phyloP scores from a whole-genome alignment of 2,113 vertebrate genomes.

The Sakesphorus luctuosus region DNA sequence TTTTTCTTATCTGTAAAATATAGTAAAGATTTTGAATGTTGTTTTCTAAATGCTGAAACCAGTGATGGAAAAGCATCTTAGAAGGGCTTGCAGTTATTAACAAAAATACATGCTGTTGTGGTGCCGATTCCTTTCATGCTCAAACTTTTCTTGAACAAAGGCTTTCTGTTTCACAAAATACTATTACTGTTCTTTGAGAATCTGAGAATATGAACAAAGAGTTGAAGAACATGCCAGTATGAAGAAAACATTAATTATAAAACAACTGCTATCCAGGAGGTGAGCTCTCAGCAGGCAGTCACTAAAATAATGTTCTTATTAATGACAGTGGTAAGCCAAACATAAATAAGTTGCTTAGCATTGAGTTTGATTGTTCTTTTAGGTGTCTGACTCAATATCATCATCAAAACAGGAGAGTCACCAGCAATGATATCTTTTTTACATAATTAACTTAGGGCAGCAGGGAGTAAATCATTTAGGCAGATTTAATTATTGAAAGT shows the following conservation, averaged over 20 bases:
- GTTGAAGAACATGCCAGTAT: not conserved
- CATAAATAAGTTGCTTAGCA: conserved; percentile 64
- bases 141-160: not conserved
- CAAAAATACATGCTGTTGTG: not conserved
- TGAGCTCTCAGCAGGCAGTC: conserved; percentile 29
- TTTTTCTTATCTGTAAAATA: not conserved
- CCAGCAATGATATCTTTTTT: conserved; percentile 26
- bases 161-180: not conserved
- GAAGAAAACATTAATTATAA: conserved; percentile 54
- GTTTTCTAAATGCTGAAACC: not conserved
- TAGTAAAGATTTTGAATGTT: not conserved
- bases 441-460: conserved; percentile 47
- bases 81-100: not conserved
- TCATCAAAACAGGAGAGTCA: conserved; percentile 45
- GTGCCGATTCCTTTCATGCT: not conserved
- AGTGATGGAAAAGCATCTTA: not conserved
- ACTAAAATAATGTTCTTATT: conserved; percentile 47
- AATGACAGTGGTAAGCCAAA: conserved; percentile 50
- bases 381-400: conserved; percentile 52
- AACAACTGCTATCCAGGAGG: conserved; percentile 39
- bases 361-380: conserved; percentile 66
- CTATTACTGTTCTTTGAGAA: conserved; percentile 5
- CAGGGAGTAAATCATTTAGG: conserved; percentile 50
- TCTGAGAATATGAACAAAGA: not conserved
- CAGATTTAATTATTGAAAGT: conserved; percentile 54